Base-by-base conservation (phyloP, 2,797 vertebrate species). In the Acanthopagrus latus region DNA sequence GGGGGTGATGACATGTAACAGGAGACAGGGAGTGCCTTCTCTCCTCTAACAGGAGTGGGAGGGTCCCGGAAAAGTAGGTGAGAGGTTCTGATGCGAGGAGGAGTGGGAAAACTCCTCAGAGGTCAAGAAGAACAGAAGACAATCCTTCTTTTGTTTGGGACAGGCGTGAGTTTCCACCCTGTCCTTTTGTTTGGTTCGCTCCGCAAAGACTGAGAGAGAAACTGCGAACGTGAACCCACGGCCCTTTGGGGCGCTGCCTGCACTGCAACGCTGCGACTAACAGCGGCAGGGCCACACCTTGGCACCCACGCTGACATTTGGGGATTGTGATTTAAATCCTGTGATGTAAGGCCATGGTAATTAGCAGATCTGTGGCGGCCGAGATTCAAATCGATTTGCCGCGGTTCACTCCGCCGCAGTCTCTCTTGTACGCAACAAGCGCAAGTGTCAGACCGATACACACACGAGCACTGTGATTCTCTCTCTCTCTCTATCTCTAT, bases 51-150 rank as follows among this genome's bases (percentile, higher is more conserved):
- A 50, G 21, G 65, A 67, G 55, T 71, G 66, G 74, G 38, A 78
- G 63, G 70, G 69, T 64, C 78, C 29, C 4, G 2, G 47, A 14
- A 55, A 87, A 92, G 82, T 87, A 75, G 83, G 85, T 80, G 81
- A 88, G 74, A 87, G 85, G 81, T 86, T 76, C 44, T 57, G 78
- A 66, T 66, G 58, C 5, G 1, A 47, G 59, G 44, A 83, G 21
- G 68, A 85, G 80, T 78, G 85, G 84, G 86, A 87, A 87, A 81
- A 89, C 71, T 46, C 52, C 56, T 71, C 54, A 33, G 58, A 79
- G 84, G 83, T 89, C 87, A 85, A 73, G 76, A 55, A 18, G 16
- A 70, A 76, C 69, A 71, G 75, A 68, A 91, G 85, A 92, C 90
- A 91, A 82, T 69, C 76, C 0, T 11, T 58, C 84, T 88, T 90